A percentile compares a stretch with the other conserved stretches of the same genome.
Conservation (phyloP, 2,113 vertebrate species). For the Notothenia rossii region DNA sequence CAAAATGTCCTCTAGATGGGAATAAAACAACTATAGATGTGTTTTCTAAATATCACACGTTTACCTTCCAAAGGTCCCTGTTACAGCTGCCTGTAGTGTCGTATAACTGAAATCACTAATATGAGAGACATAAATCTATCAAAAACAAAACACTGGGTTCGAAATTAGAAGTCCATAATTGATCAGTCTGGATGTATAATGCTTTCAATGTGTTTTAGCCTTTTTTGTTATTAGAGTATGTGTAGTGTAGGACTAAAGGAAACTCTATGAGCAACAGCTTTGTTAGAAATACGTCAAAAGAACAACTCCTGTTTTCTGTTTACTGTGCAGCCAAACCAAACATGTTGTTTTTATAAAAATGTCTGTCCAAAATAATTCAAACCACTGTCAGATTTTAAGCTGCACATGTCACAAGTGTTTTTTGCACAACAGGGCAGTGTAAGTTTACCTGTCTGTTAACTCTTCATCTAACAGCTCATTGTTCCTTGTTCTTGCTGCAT, state of each 20-base stretch:
- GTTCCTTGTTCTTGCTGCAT: not conserved
- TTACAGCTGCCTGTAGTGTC: conserved; percentile 4
- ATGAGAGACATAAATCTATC: not conserved
- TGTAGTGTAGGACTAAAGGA: not conserved
- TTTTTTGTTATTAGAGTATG: not conserved
- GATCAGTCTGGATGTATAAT: not conserved
- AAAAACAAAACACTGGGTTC: not conserved
- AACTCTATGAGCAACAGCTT: not conserved
- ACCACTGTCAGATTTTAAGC: conserved; percentile 4
- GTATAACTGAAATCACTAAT: not conserved
- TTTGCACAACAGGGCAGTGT: conserved; percentile 6
- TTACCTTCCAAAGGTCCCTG: not conserved
- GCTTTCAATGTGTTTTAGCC: not conserved
- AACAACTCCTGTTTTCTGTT: conserved; percentile 1
- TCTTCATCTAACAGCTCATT: not conserved
- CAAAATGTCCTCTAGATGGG: conserved; percentile 32
- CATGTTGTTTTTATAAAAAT: not conserved
- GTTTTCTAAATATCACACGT: not conserved
- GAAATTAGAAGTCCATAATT: not conserved
- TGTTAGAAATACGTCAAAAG: conserved; percentile 10
- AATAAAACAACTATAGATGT: not conserved
- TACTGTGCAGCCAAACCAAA: conserved; percentile 2
- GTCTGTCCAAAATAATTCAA: conserved; percentile 19
- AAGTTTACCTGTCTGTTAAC: not conserved
- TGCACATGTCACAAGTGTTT: not conserved